Evolutionary conservation across 2,113 vertebrate genomes (phyloP), one percentile per base, ranked within the genome.

Genomic region (Nycticorax nycticorax): DNA sequence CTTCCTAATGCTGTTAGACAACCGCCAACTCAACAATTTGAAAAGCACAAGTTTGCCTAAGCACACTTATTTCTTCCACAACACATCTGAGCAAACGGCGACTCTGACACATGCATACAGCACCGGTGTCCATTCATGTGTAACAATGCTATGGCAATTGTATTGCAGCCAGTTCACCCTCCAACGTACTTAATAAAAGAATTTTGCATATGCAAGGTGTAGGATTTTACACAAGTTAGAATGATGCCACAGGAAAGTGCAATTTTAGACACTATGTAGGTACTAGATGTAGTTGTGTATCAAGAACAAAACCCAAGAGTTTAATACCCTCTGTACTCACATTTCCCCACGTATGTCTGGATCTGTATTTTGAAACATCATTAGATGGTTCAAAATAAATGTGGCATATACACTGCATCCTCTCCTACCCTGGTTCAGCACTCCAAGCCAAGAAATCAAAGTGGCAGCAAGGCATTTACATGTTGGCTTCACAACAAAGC

Each of bases 71-170:
- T 91, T 94, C 84, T 86, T 57, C 81, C 72, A 48, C 27, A 48
- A 10, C 8, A 8, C 3, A 19, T 45, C 39, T 67, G 75, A 81
- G 37, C 33, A 79, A 69, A 60, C 11, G 27, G 24, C 8, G 14
- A 27, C 24, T 74, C 33, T 72, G 48, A 87, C 68, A 73, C 2
- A 3, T 8, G 17, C 37, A 18, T 6, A 7, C 2, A 23, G 11
- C 20, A 19, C 20, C 27, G 37, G 32, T 37, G 20, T 33, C n/a
- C 21, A 11, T 63, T 59, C 41, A 12, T 3, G 4, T 6, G 8
- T 12, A 12, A 39, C 57, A 77, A 10, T 3, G 16, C 43, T 12
- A 57, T 0, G 0, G 59, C 33, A 35, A 17, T 10, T 74, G 5
- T 32, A n/a, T 6, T 26, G 37, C 56, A 75, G 26, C 13, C 47